Evolutionary conservation across 2,797 vertebrate species (phyloP).

Genomic region (Anniella stebbinsi): DNA sequence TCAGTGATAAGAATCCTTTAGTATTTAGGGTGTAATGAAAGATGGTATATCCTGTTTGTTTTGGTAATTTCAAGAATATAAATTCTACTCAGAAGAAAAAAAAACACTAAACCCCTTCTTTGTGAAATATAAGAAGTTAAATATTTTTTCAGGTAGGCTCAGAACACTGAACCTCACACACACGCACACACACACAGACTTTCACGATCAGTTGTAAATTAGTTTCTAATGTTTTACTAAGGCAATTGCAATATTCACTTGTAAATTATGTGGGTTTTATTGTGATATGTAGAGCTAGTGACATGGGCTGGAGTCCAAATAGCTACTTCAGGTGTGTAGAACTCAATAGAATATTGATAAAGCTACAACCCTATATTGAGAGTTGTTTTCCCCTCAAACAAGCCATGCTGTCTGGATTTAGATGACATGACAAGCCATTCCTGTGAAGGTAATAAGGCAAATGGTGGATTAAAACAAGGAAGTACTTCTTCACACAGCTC

Average conservation of each 20-base stretch:
- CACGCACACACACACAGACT: no score
- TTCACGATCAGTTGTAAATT: not conserved
- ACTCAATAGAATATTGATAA: not conserved
- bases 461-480: no score
- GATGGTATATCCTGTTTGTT: not conserved
- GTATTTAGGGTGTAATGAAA: not conserved
- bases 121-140: not conserved
- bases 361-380: no score
- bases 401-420: no score
- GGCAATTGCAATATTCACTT: not conserved
- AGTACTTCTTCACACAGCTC: no score
- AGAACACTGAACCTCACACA: constrained; percentile 22
- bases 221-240: not conserved
- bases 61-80: constrained; percentile 25
- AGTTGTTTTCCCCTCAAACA: no score
- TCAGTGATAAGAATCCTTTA: not conserved
- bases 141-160: not conserved
- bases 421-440: no score
- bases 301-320: not conserved
- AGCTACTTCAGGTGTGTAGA: not conserved
- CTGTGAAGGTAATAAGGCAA: no score
- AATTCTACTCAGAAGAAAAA: not conserved
- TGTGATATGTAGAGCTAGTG: not conserved
- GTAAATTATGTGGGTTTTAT: not conserved
- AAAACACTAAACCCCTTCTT: not conserved